Percentiles rank a stretch among this genome's conserved stretches.
Conservation (phyloP, 2,113 vertebrate genomes). For the Zonotrichia leucophrys region DNA sequence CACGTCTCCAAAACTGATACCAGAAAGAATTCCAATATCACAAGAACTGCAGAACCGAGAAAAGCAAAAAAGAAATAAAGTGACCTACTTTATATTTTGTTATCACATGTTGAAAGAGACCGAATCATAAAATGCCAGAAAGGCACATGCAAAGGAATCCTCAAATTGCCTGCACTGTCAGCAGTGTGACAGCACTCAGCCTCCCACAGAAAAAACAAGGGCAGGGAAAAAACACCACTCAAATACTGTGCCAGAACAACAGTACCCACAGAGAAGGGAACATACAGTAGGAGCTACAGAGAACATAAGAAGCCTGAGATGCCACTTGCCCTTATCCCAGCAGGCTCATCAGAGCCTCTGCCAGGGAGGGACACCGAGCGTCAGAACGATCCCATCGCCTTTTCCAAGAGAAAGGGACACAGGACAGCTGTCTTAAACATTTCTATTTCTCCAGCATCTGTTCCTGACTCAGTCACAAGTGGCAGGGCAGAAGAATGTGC, state of each 20-base stretch:
- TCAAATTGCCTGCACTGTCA: background rate
- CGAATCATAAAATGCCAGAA: background rate
- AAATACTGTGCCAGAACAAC: background rate
- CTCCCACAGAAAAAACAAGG: background rate
- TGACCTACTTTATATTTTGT: conserved; percentile 41
- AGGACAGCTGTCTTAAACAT: background rate
- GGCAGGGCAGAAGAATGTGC: background rate
- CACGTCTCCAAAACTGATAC: background rate
- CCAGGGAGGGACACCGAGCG: background rate
- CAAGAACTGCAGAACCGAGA: background rate
- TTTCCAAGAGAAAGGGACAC: background rate
- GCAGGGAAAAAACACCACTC: background rate
- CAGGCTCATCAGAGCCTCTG: background rate
- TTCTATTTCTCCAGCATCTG: background rate
- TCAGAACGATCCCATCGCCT: accelerated
- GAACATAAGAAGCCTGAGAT: background rate
- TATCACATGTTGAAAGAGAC: background rate
- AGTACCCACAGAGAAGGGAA: background rate
- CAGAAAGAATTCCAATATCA: conserved; percentile 8
- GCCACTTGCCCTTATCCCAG: background rate
- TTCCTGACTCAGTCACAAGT: background rate
- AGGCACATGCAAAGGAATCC: conserved; percentile 1
- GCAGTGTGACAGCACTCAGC: background rate
- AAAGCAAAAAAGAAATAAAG: conserved; percentile 4
- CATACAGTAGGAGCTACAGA: background rate